Conservation (phyloP, 2,888 invertebrate species). For the Protodeltote pygarga region DNA sequence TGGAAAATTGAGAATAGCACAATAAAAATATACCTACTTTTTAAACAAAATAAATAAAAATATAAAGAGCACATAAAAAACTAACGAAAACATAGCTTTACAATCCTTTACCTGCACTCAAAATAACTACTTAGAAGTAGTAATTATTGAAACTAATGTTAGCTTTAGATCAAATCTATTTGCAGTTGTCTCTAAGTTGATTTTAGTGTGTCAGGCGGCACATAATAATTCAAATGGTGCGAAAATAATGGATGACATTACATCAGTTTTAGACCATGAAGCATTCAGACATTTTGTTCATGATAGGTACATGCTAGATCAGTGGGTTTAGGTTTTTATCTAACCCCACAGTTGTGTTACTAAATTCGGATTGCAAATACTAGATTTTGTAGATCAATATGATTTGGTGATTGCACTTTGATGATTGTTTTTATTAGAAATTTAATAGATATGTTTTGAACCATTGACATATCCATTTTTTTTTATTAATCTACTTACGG, state of each 20-base stretch:
- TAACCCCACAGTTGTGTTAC: no score
- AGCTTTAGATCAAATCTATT: conserved; percentile 35
- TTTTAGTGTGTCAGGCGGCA: conserved; percentile 42
- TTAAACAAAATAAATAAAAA: no score
- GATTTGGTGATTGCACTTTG: no score
- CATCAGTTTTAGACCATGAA: conserved; percentile 49
- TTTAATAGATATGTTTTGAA: no score
- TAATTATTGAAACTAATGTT: conserved; percentile 30
- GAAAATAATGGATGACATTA: conserved; percentile 47
- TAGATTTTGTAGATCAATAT: no score
- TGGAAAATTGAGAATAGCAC: no score
- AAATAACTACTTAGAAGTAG: conserved; percentile 10
- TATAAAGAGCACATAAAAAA: background rate
- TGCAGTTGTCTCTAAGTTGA: conserved; percentile 16
- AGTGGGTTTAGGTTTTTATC: no score
- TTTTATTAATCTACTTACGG: no score
- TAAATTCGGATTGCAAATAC: no score
- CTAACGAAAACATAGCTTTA: background rate
- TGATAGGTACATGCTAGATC: no score
- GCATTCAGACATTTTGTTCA: conserved; percentile 11
- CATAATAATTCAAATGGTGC: conserved; percentile 48
- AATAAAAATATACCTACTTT: background rate
- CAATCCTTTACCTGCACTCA: background rate
- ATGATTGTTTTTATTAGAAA: no score
- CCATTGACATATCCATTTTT: no score